Conservation (phyloP, 1,140 invertebrate genomes). For the Aplysia californica region DNA sequence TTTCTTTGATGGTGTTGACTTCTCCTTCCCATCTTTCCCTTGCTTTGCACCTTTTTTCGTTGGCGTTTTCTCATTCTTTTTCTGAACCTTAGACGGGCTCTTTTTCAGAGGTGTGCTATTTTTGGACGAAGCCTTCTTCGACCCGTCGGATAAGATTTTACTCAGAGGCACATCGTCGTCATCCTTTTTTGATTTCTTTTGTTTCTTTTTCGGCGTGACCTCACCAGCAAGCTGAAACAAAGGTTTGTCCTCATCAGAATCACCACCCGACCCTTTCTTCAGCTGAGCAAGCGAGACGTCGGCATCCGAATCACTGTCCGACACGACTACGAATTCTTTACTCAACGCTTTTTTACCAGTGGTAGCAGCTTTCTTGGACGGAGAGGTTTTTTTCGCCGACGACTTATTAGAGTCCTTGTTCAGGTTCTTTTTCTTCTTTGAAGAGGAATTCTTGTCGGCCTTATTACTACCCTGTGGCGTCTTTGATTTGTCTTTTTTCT, state of each 20-base stretch:
- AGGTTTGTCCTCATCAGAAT: constrained; percentile 45
- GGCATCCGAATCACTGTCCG: constrained; percentile 26
- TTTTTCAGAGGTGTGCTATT: constrained; percentile 21
- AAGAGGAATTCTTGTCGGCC: constrained; percentile 36
- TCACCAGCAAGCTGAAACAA: constrained; percentile 33
- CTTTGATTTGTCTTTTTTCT: too few species aligned
- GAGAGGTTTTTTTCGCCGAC: constrained; percentile 27
- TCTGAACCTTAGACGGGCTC: constrained; percentile 12
- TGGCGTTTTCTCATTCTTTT: constrained; percentile 19
- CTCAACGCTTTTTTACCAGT: constrained; percentile 31
- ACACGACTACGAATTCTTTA: constrained; percentile 18
- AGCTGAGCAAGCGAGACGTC: constrained; percentile 21
- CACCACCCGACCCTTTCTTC: constrained; percentile 21
- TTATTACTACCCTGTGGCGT: constrained; percentile 31
- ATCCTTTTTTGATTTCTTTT: constrained; percentile 27
- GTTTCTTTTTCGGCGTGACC: constrained; percentile 30
- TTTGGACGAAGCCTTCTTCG: constrained; percentile 10
- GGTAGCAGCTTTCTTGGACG: not conserved
- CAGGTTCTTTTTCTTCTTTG: constrained; percentile 32
- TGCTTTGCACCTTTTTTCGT: constrained; percentile 12
- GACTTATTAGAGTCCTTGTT: constrained; percentile 6
- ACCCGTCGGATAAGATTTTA: constrained; percentile 30
- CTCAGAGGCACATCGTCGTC: constrained; percentile 48
- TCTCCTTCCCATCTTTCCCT: constrained; percentile 20
- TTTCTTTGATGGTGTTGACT: constrained; percentile 25